Conservation (phyloP, 2,113 vertebrate species). For the Morone chrysops region DNA sequence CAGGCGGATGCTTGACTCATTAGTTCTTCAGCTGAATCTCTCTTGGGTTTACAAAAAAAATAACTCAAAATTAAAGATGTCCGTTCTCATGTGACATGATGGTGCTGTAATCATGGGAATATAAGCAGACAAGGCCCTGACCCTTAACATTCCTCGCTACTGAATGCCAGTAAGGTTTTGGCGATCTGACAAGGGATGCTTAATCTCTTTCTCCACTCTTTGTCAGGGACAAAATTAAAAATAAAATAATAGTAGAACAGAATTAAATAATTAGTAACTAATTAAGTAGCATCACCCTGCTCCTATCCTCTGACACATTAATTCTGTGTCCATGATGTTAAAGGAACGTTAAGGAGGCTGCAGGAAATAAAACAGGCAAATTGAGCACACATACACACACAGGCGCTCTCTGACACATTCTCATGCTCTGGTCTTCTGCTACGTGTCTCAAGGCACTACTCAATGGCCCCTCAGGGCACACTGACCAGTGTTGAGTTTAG, state of each 20-base stretch:
- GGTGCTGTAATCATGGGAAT: constrained; percentile 32
- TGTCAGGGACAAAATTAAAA: background rate
- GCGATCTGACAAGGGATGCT: background rate
- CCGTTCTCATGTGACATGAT: constrained; percentile 20
- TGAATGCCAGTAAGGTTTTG: background rate
- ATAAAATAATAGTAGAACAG: background rate
- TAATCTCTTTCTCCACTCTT: background rate
- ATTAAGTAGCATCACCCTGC: background rate
- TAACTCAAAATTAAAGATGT: background rate
- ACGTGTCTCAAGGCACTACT: constrained; percentile 76
- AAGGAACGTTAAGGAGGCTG: background rate
- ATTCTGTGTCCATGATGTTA: background rate
- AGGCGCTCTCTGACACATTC: constrained; percentile 62
- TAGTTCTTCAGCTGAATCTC: constrained; percentile 8
- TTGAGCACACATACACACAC: too few relatives aligned
- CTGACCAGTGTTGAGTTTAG: constrained; percentile 42
- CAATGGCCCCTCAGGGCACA: constrained; percentile 41
- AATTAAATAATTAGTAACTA: background rate
- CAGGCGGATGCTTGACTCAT: constrained; percentile 15
- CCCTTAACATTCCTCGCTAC: constrained; percentile 10
- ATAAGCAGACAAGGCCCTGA: background rate
- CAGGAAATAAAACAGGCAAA: too few relatives aligned
- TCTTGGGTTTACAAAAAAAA: background rate
- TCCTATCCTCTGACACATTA: background rate
- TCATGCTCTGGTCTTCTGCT: constrained; percentile 78